Base-by-base conservation (phyloP, 2,797 vertebrate genomes). In the Sebastes goodei region DNA sequence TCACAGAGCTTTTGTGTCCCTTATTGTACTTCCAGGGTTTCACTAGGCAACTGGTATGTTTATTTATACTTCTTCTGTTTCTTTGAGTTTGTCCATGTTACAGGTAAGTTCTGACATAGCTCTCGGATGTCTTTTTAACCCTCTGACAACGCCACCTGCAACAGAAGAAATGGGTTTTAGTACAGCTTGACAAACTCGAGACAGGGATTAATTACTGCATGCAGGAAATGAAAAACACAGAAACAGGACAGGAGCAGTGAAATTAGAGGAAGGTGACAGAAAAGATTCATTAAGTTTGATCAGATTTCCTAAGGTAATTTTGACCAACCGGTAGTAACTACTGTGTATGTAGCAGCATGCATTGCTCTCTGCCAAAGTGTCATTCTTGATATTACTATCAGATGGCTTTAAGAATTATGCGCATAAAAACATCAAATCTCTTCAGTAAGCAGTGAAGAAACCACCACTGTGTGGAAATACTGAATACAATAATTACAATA, bases 141-240 rank as follows among this genome's bases (percentile, higher is more conserved):
- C 90, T 99, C 98, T 90, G 98, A 98, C 94, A 99, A 93, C 92
- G 96, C 97, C 95, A 98, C 97, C 98, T 99, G 91, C 74, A 81
- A 92, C 71, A 93, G 74, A 92, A 71, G 71, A 92, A 66, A 69
- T 0, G n/a, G 2, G 3, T 6, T 60, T 89, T 42, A 81, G 68
- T 20, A 59, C 27, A 30, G 23, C 17, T 29, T 29, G 2, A 67
- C 32, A 9, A 9, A 38, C 46, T 49, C 27, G 1, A 1, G 8
- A 33, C 17, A 53, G 10, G 30, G 17, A 52, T 52, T 52, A n/a
- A 52, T 9, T 52, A 52, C 49, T 52, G 49, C 49, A 10, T 2
- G 49, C 42, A 49, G 42, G 42, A 49, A 49, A 49, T n/a, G 8
- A 52, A 2, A 52, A 52, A 35, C 49, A 52, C 49, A n/a, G 14